Evolutionary conservation across 1,140 invertebrate genomes (phyloP), one percentile per base, ranked within the genome.

Genomic region (Fragariocoptes setiger): DNA sequence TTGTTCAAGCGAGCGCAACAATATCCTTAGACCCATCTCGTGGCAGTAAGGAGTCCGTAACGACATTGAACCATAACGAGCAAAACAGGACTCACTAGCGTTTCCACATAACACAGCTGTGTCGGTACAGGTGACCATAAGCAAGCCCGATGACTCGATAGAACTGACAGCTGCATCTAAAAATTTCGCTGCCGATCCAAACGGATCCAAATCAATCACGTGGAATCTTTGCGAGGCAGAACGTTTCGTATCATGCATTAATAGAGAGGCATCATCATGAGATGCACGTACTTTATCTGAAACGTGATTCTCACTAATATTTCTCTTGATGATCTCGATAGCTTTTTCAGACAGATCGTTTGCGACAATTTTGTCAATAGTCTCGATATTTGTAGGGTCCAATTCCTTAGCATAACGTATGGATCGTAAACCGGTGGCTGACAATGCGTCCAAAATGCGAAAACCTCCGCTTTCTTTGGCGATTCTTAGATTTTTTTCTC

Each of bases 121-220:
- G 56, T 99, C 92, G 0, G 92, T 99, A 17, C 83, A 86, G 0
- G 92, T 99, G 0, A 97, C 70, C 45, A 92, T 66, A n/a, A 99
- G 57, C 21, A 71, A 48, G 22, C 65, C 59, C 31, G 51, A 51
- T 48, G 63, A 53, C 31, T 43, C 43, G 31, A 67, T 54, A 41
- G 56, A 48, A 47, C 70, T 66, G 18, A 99, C 72, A 0, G 83
- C 83, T 2, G 73, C 65, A 58, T 99, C 88, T 0, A 99, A 61
- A 59, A 97, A 99, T 38, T 68, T 70, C 2, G 78, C 71, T 0
- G 88, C 79, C 52, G 78, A 83, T 4, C 92, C 92, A 55, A 97
- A 99, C 0, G 92, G 92, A 62, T 99, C 92, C 22, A 99, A 56
- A 57, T 99, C 92, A 42, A 99, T 68, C 0, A 71, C 79, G 54